A percentile compares a stretch with the other conserved stretches of the same genome.
Conservation (phyloP, 1,140 invertebrate species). For the Scaptodrosophila lebanonensis region DNA sequence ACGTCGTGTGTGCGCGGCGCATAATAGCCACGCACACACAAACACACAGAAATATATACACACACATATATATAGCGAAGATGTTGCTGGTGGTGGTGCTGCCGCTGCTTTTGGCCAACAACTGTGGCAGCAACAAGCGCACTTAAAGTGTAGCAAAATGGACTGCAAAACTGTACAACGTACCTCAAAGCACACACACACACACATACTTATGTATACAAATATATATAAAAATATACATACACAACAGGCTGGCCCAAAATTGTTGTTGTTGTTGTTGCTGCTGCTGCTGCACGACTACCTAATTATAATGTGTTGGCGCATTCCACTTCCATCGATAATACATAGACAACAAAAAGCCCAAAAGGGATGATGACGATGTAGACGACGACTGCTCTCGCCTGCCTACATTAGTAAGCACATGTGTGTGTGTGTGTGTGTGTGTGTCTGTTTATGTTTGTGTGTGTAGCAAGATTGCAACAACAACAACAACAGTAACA, state of each 20-base stretch:
- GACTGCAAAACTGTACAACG: conserved; percentile 67
- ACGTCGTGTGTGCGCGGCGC: conserved; percentile 34
- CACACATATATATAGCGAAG: conserved; percentile 4
- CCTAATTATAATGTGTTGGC: conserved; percentile 28
- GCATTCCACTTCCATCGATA: conserved; percentile 15
- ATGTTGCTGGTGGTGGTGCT: conserved; percentile 20
- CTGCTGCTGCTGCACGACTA: conserved; percentile 7
- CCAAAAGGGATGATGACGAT: too few relatives aligned
- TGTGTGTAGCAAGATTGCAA: neutral
- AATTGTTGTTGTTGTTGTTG: conserved; percentile 6
- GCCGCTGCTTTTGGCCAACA: too few relatives aligned
- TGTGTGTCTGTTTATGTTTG: conserved; percentile 1
- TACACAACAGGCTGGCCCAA: conserved; percentile 5
- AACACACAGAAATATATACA: conserved; percentile 23
- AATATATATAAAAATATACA: neutral
- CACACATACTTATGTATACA: conserved; percentile 2
- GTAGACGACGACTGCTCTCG: too few relatives aligned
- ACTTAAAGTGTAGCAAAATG: conserved; percentile 69
- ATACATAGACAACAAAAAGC: too few relatives aligned
- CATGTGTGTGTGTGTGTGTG: neutral
- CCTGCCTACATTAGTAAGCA: too few relatives aligned
- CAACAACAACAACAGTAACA: neutral
- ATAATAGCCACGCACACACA: conserved; percentile 40
- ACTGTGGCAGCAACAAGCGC: conserved; percentile 56
- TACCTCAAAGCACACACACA: conserved; percentile 33